Evolutionary conservation across 2,113 vertebrate species (phyloP), one percentile per base, ranked within the genome.

Genomic region (Dryoscopus gambensis): DNA sequence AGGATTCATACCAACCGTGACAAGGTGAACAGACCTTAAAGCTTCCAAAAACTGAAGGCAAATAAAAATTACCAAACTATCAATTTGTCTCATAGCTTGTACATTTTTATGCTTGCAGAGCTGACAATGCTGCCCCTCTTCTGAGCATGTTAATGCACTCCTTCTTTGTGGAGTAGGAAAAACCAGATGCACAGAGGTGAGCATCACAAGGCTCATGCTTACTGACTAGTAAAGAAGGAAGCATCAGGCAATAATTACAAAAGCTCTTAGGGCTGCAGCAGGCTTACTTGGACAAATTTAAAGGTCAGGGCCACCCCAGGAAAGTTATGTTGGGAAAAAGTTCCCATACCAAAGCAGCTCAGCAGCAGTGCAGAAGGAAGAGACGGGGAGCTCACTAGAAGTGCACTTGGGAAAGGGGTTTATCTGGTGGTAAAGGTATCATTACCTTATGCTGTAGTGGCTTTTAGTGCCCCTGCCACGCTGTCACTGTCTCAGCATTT

Each of bases 381-480:
- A 70, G 17, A 22, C 0, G 4, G 6, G 27, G 50, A 79, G 25
- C 23, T 83, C 0, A 0, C 50, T 35, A 23, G 7, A 71, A 76
- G 6, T 4, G 1, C 2, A 1, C 28, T 42, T 6, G 3, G 62
- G 23, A 67, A 57, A 31, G 5, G 20, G 7, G 5, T 10, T 60
- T 59, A 16, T 5, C 19, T 10, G 7, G 9, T 28, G 18, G 28
- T 46, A 25, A 46, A 40, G 33, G 63, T 39, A 22, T 33, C 60
- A 22, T 52, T 27, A 33, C 31, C 23, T 46, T 30, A 19, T 10
- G 14, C 10, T 57, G 4, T 4, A 7, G 7, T 47, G 31, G 28
- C 18, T 84, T 59, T 68, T 13, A 25, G 15, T 14, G 24, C 2
- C 31, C 14, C 27, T 55, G 10, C 23, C 19, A 4, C 5, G 7